Evolutionary conservation across 2,888 invertebrate genomes (phyloP), one percentile per base, ranked within the genome.

Genomic region (Ormia ochracea): DNA sequence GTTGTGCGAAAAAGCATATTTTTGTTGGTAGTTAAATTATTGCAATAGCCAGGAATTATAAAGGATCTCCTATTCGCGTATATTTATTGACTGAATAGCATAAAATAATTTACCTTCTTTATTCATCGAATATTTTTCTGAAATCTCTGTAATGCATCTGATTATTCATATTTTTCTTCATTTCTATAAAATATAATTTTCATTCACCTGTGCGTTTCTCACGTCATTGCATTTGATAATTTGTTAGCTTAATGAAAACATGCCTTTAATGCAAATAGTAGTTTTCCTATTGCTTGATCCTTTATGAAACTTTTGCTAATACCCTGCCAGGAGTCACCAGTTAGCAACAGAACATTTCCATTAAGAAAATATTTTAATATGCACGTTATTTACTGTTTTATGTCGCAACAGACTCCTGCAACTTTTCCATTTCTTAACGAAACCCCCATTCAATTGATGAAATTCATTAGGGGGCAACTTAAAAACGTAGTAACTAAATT

Each of bases 301-400:
- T 61, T 26, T 63, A 5, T 58, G 5, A 14, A 19, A 33, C 38
- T 50, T 43, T 65, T 45, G 38, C 56, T 0, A 59, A 28, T 50
- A 52, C 52, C 26, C 26, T 41, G 14, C n/a, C 38, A 54, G 21
- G 10, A 52, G 28, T 43, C 72, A 19, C 10, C 59, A 50, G 75
- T 75, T 68, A 50, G 75, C 68, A 75, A 68, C 75, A 75, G 59
- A 17, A 59, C 17, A 10, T 33, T 58, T 59, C 14, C 50, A 50
- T 50, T 66, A 41, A 58, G 43, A 43, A 74, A 41, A 21, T 61
- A 76, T 76, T 76, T 75, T 69, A 21, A 23, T 14, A 21, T n/a
- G n/a, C n/a, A n/a, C 21, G 19, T 52, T 31, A 19, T 72, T 74
- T 59, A 75, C 58, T 66, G 1, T 50, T 50, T 23, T 45, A 28